Conservation (phyloP, 1,140 invertebrate genomes). For the Rhagoletis pomonella region DNA sequence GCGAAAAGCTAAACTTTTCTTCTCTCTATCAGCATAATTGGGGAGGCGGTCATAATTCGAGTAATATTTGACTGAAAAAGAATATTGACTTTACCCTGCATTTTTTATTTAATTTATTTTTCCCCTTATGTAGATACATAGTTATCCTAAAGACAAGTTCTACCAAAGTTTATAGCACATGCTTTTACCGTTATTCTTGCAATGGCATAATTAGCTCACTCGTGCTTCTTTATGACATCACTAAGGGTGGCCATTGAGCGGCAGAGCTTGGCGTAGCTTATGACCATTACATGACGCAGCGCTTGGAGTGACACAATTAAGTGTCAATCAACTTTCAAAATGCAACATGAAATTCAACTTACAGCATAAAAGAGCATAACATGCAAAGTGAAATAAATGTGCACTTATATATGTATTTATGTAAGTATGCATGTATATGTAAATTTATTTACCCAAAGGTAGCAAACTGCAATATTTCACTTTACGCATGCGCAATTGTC, state of each 20-base stretch:
- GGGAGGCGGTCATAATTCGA: no score
- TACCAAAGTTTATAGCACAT: no score
- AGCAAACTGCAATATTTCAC: no score
- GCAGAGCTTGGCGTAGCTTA: not conserved
- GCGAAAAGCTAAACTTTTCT: no score
- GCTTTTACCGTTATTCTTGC: not conserved
- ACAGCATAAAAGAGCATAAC: not conserved
- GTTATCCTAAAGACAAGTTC: no score
- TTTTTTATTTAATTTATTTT: no score
- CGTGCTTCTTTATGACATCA: constrained; percentile 28
- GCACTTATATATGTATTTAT: not conserved
- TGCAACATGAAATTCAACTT: constrained; percentile 41
- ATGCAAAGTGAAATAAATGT: not conserved
- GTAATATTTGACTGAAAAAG: no score
- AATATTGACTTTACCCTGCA: no score
- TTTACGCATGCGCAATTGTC: not conserved
- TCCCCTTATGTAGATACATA: no score
- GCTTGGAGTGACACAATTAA: constrained; percentile 23
- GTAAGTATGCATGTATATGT: not conserved
- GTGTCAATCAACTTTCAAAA: constrained; percentile 39
- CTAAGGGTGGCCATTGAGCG: not conserved
- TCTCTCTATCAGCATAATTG: no score
- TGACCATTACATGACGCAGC: not conserved
- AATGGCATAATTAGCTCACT: not conserved
- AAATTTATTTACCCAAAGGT: not conserved